These are phyloP conservation scores for Ardeotis arabs DNA, from an alignment of 2,113 vertebrate species.

Conservation along the genomic window DNA sequence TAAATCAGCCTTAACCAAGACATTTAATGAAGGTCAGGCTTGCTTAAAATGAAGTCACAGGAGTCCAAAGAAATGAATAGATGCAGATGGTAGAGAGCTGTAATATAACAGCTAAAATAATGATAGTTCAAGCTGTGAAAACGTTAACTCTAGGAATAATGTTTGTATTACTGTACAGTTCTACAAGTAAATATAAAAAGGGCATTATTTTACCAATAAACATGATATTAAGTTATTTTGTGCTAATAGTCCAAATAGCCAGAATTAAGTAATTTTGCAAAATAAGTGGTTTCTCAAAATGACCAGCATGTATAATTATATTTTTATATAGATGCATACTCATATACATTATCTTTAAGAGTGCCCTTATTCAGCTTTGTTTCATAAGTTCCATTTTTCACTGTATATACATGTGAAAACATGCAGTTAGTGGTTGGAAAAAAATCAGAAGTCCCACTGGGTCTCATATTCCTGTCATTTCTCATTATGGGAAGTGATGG, in stretches of 20 bases:
- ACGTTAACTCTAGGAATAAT: background rate
- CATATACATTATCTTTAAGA: background rate
- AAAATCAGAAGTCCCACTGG: background rate
- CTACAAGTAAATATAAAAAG: background rate
- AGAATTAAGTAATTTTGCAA: background rate
- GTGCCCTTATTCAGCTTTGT: background rate
- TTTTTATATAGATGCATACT: background rate
- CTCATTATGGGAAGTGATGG: background rate
- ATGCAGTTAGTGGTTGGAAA: background rate
- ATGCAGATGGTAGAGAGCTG: background rate
- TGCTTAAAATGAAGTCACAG: conserved; percentile 10
- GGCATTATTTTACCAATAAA: background rate
- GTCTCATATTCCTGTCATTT: background rate
- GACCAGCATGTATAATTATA: background rate
- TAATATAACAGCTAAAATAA: background rate
- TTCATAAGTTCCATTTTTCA: background rate
- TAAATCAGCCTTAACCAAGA: conserved; percentile 47
- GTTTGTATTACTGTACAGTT: background rate
- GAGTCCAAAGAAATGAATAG: background rate
- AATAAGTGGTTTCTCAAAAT: conserved; percentile 21
- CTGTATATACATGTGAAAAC: background rate
- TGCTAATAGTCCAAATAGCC: background rate
- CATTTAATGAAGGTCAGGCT: conserved; percentile 27
- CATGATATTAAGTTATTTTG: background rate
- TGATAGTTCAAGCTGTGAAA: background rate